Evolutionary conservation across 2,113 vertebrate species (phyloP), one percentile per base, ranked within the genome.

Genomic region (Butorides virescens): DNA sequence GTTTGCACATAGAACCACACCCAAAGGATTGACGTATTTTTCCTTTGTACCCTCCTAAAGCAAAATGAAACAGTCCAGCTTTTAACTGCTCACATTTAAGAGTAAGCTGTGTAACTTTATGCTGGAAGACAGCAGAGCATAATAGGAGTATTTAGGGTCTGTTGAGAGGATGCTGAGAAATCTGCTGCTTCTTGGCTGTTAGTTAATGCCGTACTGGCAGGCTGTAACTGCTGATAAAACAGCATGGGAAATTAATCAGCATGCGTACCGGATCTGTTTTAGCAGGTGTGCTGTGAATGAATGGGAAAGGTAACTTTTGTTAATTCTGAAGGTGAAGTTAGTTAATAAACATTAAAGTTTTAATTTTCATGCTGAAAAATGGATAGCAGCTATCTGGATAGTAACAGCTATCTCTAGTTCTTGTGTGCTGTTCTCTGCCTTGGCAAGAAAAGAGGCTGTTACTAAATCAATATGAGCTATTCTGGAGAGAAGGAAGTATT

Each of bases 61-160:
- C 29, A 37, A 34, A 81, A n/a, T 2, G 30, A 55, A 49, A 29
- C 44, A 50, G 32, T 26, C 32, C 37, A 47, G 72, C 72, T 79
- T 72, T 36, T 32, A 37, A 2, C 39, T 46, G 62, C 50, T 39
- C 1, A 0, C 0, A 0, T 44, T 22, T 37, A 47, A 9, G 47
- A 26, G 71, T 11, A 39, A 46, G 46, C 58, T 80, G 44, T 49
- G 61, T 20, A 9, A 11, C 50, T 25, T 2, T 27, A 66, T 34
- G 82, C 82, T 86, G 62, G 19, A 13, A 34, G 49, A 8, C 26
- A 76, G 91, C 23, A 46, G 59, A 68, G 86, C 34, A 7, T 20
- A 62, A 5, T 3, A 5, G 74, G 73, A 4, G 2, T 2, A 7
- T 21, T 47, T 23, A 39, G 78, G 70, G 15, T 9, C 44, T 67